Conservation (phyloP, 2,797 vertebrate genomes). For the Oreochromis grahami region DNA sequence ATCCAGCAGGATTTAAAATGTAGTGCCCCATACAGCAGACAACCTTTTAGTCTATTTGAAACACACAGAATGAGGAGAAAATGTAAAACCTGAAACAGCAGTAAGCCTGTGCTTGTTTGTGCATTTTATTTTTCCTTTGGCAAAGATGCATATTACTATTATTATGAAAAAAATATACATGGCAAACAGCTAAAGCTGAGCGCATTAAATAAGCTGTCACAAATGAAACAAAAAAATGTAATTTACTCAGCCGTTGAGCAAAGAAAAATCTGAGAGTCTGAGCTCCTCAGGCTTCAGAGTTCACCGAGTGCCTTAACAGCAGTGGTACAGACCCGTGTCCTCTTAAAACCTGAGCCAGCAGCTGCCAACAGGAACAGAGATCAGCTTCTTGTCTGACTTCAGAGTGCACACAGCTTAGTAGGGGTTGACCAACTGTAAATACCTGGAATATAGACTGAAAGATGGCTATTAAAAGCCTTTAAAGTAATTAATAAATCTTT, state of each 20-base stretch:
- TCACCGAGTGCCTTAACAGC: not conserved
- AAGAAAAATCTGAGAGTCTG: not conserved
- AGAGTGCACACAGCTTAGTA: not conserved
- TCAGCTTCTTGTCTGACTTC: not conserved
- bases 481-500: not conserved
- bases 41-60: not conserved
- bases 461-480: fast-evolving
- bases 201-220: not conserved
- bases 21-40: fast-evolving
- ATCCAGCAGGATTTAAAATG: not conserved
- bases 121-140: not conserved
- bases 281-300: not conserved
- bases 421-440: not conserved
- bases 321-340: fast-evolving
- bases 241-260: too few relatives aligned
- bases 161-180: not conserved
- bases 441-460: not conserved
- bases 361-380: not conserved
- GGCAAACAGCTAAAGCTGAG: not conserved
- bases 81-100: not conserved
- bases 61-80: not conserved
- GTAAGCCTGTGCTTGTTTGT: not conserved
- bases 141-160: not conserved
- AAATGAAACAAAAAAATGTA: not conserved
- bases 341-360: not conserved